Percentiles rank a stretch among this genome's conserved stretches.
phyloP scores from a whole-genome alignment of 2,113 vertebrate species.

The Catharus bicknelli region DNA sequence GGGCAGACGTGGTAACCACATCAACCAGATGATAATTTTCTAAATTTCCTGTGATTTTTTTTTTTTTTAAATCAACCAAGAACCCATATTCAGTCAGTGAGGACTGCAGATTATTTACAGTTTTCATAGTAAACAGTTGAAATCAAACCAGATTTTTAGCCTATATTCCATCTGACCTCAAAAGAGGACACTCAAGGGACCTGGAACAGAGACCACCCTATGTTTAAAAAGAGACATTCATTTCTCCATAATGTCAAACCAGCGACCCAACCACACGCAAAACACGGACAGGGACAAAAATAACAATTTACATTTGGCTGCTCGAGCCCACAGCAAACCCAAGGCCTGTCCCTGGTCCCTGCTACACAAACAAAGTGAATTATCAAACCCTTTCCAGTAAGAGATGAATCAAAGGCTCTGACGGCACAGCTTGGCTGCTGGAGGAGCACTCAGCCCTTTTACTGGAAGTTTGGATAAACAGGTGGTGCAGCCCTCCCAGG shows the following conservation, averaged over 20 bases:
- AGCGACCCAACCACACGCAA: neutral
- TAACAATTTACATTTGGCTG: neutral
- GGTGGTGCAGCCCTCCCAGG: neutral
- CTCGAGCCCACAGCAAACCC: neutral
- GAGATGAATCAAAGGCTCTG: neutral
- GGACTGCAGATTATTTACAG: neutral
- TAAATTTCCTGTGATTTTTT: neutral
- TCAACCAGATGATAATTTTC: neutral
- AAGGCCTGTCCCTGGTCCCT: neutral
- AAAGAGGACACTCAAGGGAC: neutral
- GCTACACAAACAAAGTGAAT: neutral
- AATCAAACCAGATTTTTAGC: neutral
- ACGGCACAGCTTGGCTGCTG: fast-evolving
- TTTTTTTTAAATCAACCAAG: neutral
- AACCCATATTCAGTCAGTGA: fast-evolving
- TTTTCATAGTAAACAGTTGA: neutral
- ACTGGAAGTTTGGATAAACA: neutral
- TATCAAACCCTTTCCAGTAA: neutral
- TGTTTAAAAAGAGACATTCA: neutral
- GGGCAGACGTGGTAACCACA: neutral
- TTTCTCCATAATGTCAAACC: neutral
- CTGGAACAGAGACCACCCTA: neutral
- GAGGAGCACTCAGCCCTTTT: neutral
- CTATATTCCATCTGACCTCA: neutral
- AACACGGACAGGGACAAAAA: neutral